phyloP scores from a whole-genome alignment of 2,888 invertebrate species.

The Crematogaster levior region DNA sequence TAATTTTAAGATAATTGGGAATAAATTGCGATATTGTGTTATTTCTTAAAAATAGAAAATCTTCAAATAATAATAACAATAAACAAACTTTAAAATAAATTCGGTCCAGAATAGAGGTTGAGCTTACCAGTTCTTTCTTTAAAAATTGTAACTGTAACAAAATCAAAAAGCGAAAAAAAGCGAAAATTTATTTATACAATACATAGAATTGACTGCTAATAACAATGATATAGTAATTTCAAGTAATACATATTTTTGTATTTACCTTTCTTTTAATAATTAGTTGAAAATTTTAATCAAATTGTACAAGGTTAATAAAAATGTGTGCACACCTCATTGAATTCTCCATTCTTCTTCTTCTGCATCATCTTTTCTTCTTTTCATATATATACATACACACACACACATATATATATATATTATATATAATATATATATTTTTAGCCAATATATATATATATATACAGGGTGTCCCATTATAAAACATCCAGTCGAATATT shows the following conservation, averaged over 20 bases:
- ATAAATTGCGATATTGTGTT: neutral
- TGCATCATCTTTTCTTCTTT: conserved; percentile 45
- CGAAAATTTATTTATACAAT: neutral
- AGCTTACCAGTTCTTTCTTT: no score
- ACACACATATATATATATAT: neutral
- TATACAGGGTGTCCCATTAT: no score
- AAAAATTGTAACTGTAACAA: neutral
- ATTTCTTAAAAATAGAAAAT: neutral
- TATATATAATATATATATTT: neutral
- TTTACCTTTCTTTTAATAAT: neutral
- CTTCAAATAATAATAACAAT: neutral
- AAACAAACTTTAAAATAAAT: neutral
- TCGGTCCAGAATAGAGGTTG: neutral
- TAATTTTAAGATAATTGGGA: neutral
- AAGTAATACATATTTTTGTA: neutral
- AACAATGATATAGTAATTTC: neutral
- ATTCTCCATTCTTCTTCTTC: conserved; percentile 46
- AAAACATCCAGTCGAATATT: no score
- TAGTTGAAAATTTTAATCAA: neutral
- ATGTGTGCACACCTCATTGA: conserved; percentile 58
- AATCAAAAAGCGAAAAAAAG: neutral
- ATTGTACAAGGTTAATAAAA: neutral
- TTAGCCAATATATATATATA: neutral
- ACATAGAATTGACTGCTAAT: neutral
- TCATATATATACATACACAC: neutral